Percentiles rank a stretch among this genome's conserved stretches.
Evolutionary conservation across 2,113 vertebrate species (phyloP).

Genomic region (Saimiri boliviensis): DNA sequence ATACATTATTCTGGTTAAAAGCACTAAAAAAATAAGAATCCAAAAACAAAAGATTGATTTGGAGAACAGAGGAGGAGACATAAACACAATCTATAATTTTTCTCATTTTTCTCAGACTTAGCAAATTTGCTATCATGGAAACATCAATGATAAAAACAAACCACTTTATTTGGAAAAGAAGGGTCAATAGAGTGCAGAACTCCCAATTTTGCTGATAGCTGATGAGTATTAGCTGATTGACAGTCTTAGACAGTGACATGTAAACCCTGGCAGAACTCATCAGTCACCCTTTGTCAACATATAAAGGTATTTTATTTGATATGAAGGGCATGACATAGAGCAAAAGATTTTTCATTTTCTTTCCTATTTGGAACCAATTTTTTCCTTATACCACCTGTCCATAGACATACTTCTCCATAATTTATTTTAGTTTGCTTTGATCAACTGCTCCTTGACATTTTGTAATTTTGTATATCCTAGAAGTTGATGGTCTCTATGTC

Average conservation of each 20-base stretch:
- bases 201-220: neutral
- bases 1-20: neutral
- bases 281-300: neutral
- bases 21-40: neutral
- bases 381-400: neutral
- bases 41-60: neutral
- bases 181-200: neutral
- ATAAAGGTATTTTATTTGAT: neutral
- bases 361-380: neutral
- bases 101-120: neutral
- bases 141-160: neutral
- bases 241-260: neutral
- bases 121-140: neutral
- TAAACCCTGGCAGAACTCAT: neutral
- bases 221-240: neutral
- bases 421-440: neutral
- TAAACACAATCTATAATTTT: neutral
- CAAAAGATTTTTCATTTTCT: neutral
- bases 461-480: neutral
- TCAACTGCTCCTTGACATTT: neutral
- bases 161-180: neutral
- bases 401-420: neutral
- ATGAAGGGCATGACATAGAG: neutral
- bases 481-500: neutral
- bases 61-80: neutral